phyloP scores from a whole-genome alignment of 2,797 vertebrate species.

The Anguilla megastoma region DNA sequence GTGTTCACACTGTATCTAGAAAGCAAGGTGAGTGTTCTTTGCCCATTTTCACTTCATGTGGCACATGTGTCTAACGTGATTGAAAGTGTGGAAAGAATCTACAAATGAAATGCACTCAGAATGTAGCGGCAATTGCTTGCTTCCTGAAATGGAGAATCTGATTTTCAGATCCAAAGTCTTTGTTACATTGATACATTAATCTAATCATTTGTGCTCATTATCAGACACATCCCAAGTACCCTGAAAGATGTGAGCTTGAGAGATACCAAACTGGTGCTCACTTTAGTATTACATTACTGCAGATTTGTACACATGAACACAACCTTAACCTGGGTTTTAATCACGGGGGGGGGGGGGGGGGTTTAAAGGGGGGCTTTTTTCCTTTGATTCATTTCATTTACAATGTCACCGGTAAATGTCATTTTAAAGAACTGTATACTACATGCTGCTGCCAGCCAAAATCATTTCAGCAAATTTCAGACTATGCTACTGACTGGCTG shows the following conservation, averaged over 20 bases:
- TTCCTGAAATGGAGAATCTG: not conserved
- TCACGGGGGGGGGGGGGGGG: not conserved
- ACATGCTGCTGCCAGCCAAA: not conserved
- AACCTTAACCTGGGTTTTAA: not conserved
- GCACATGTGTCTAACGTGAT: too few relatives aligned
- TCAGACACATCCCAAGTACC: not conserved
- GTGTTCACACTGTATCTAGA: too few relatives aligned
- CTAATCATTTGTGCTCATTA: not conserved
- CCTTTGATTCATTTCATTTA: not conserved
- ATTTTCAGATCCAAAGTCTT: not conserved
- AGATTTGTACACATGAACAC: too few relatives aligned
- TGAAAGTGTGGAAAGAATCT: too few relatives aligned
- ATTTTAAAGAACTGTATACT: not conserved
- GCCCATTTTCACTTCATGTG: too few relatives aligned
- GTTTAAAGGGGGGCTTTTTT: not conserved
- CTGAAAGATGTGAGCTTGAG: not conserved
- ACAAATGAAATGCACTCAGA: not conserved
- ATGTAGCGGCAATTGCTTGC: not conserved
- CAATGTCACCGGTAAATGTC: not conserved
- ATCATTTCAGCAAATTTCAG: not conserved
- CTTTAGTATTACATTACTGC: too few relatives aligned
- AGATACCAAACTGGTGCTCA: too few relatives aligned
- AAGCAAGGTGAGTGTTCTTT: too few relatives aligned
- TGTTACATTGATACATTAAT: not conserved
- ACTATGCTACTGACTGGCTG: not conserved